phyloP scores from a whole-genome alignment of 2,797 vertebrate genomes.

The Sebastes ruberrimus region DNA sequence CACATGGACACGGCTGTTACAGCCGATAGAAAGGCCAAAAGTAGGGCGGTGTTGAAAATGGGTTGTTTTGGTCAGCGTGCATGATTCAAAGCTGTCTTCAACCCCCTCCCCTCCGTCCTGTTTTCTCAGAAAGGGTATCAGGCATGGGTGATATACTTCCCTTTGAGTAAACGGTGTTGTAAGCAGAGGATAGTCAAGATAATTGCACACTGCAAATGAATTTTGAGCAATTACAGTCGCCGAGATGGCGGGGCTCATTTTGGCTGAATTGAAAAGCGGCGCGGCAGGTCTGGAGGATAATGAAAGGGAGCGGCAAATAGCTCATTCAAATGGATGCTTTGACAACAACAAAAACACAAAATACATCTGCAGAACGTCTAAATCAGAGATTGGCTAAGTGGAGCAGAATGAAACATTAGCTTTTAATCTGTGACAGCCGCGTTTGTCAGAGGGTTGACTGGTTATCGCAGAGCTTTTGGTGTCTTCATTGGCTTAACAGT shows the following conservation, averaged over 20 bases:
- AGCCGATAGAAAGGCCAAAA: neutral
- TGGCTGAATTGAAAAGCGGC: conserved; percentile 24
- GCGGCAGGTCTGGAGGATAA: conserved; percentile 29
- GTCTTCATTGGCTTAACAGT: conserved; percentile 14
- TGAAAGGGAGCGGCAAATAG: conserved; percentile 37
- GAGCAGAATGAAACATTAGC: conserved; percentile 16
- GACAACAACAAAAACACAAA: conserved; percentile 32
- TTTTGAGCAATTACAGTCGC: conserved; percentile 26
- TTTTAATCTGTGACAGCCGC: conserved; percentile 36
- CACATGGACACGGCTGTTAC: neutral
- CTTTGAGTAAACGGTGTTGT: conserved; percentile 35
- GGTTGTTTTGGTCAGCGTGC: neutral
- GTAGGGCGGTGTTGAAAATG: conserved; percentile 9
- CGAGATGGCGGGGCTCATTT: conserved; percentile 11
- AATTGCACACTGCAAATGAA: conserved; percentile 54
- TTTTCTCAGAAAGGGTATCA: neutral
- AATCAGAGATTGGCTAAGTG: conserved; percentile 39
- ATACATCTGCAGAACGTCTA: neutral
- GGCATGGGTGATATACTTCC: neutral
- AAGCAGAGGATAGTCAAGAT: conserved; percentile 32
- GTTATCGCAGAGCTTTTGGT: neutral
- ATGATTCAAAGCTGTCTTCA: neutral
- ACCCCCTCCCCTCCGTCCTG: neutral
- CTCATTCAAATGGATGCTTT: conserved; percentile 23
- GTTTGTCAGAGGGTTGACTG: conserved; percentile 25